Base-by-base conservation (phyloP, 2,888 invertebrate genomes). In the Plagodis pulveraria region DNA sequence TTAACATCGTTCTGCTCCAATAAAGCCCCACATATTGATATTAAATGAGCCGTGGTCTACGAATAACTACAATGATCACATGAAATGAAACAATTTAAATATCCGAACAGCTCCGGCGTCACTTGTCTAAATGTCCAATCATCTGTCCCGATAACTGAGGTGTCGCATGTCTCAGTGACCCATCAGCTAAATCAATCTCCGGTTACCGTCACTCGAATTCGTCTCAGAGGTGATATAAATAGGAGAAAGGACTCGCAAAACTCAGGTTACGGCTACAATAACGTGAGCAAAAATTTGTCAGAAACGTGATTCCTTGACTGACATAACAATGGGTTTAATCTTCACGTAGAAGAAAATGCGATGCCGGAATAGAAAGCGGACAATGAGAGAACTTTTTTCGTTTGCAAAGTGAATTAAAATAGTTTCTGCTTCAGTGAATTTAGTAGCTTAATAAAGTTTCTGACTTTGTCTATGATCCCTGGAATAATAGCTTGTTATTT, bases 251-350 rank as follows among this genome's bases (percentile, higher is more conserved):
- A 77, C 76, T 74, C 71, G 69, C 71, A 70, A 72, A 77, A 76
- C 81, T 89, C 87, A 73, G 76, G 84, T 88, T 86, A 79, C 88
- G 66, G 72, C 72, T 71, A 84, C 83, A 59, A 62, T 87, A 83
- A 82, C 83, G 76, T 73, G 78, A 79, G 77, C 79, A 83, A 83
- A 81, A 86, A 84, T 77, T 72, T 83, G 83, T 83, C 80, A 81
- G 89, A 84, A 88, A 89, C 80, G 77, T 80, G 87, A 89, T 81
- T 83, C 86, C 71, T 72, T 82, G 84, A 83, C 82, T 87, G 86
- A 85, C 87, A 80, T 83, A 80, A 87, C 86, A 89, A 89, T 87
- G 80, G 81, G 78, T 86, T 87, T 89, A 88, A 88, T 89, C 85
- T 88, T 80, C 83, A 78, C 79, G 77, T 74, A 71, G 78, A 76